These are phyloP conservation scores for Chaitophorus viminalis DNA, from an alignment of 2,888 invertebrate species.

Conservation along the genomic window DNA sequence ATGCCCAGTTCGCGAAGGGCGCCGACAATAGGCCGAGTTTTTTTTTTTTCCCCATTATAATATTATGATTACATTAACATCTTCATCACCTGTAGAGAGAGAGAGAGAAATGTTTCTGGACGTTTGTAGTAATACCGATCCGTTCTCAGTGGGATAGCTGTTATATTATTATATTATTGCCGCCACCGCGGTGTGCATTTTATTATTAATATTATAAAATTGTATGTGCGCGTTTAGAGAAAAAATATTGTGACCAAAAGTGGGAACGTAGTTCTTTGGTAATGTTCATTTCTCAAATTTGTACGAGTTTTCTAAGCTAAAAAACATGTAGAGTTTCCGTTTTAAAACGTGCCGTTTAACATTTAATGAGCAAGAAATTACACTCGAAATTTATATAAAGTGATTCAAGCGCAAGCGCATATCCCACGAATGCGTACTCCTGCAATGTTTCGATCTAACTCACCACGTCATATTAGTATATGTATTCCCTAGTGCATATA, in stretches of 20 bases:
- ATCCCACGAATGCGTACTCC: too few species aligned
- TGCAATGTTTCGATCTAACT: too few species aligned
- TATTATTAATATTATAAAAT: neutral
- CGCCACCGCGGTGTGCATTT: too few species aligned
- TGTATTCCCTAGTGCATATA: too few species aligned
- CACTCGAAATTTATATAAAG: too few species aligned
- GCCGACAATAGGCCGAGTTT: conserved; percentile 51
- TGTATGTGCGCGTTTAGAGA: neutral
- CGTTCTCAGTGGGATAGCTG: conserved; percentile 40
- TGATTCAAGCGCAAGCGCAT: too few species aligned
- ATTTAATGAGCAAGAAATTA: too few species aligned
- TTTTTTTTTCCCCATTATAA: conserved; percentile 54
- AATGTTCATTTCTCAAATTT: too few species aligned
- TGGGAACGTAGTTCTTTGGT: neutral
- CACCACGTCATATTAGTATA: too few species aligned
- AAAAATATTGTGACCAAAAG: conserved; percentile 54
- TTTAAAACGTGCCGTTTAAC: too few species aligned
- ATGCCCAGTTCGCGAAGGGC: conserved; percentile 38
- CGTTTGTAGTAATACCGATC: conserved; percentile 42
- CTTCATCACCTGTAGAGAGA: conserved; percentile 57
- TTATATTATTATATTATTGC: neutral
- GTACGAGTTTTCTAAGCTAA: too few species aligned
- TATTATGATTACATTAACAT: conserved; percentile 62
- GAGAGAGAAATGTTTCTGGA: conserved; percentile 22
- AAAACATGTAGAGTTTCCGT: too few species aligned